A percentile compares a stretch with the other conserved stretches of the same genome.
phyloP scores from a whole-genome alignment of 2,113 vertebrate species.

The Takifugu bimaculatus region DNA sequence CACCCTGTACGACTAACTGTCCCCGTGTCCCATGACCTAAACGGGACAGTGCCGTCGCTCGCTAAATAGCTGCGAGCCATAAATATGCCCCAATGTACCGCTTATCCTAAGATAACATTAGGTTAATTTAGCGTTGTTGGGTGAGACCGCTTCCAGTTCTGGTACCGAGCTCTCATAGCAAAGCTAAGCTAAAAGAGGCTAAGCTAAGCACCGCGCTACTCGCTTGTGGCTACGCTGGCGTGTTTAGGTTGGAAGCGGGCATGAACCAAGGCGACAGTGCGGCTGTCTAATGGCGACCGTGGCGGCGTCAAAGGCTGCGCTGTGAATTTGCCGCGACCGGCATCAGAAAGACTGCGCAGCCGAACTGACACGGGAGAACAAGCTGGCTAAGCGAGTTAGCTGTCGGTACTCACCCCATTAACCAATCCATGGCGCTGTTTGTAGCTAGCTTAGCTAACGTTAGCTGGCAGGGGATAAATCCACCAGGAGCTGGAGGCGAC shows the following conservation, averaged over 20 bases:
- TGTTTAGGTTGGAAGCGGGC: not conserved
- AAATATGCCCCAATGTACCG: constrained; percentile 20
- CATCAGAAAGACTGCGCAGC: constrained; percentile 35
- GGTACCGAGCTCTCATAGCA: constrained; percentile 44
- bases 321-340: not conserved
- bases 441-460: constrained; percentile 58
- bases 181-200: constrained; percentile 58
- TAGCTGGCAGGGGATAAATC: constrained; percentile 69
- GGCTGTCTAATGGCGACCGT: not conserved
- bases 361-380: constrained; percentile 33
- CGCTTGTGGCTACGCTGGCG: constrained; percentile 2
- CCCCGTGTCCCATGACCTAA: constrained; percentile 12
- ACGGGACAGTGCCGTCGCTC: constrained; percentile 20
- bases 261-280: constrained; percentile 11
- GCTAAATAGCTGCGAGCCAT: constrained; percentile 8
- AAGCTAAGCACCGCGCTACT: constrained; percentile 50
- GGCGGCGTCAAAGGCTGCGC: constrained; percentile 9
- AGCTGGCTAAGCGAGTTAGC: constrained; percentile 43
- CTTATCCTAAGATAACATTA: constrained; percentile 19
- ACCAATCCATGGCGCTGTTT: constrained; percentile 81
- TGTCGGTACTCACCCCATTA: constrained; percentile 83
- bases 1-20: constrained; percentile 1
- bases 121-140: constrained; percentile 18
- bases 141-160: constrained; percentile 35
- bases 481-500: constrained; percentile 71